These are phyloP conservation scores for Harpagifer antarcticus DNA, from an alignment of 2,797 vertebrate species.

Conservation along the genomic window DNA sequence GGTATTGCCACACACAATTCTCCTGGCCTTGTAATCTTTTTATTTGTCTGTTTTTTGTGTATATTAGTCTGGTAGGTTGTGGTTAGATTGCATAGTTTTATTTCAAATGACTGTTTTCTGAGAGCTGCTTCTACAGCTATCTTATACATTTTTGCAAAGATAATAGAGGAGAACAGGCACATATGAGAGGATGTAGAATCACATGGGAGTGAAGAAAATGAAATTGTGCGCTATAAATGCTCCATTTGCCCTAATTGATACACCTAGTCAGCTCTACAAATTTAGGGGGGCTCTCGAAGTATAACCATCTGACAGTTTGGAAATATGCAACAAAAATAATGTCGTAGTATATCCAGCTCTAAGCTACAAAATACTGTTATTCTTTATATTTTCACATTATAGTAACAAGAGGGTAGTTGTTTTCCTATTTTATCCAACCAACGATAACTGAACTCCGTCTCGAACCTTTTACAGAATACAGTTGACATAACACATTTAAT, in stretches of 20 bases:
- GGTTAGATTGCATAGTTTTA: slow-evolving; percentile 10
- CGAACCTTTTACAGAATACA: not conserved
- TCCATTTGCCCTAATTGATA: slow-evolving; percentile 3
- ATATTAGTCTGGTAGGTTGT: not conserved
- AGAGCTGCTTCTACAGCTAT: not conserved
- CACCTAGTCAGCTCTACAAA: not conserved
- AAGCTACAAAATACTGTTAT: slow-evolving; percentile 14
- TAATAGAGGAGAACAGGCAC: not conserved
- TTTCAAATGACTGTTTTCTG: not conserved
- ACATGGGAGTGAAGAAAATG: not conserved
- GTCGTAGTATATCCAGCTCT: slow-evolving; percentile 2
- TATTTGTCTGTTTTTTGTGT: slow-evolving; percentile 3
- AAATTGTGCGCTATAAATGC: slow-evolving; percentile 9
- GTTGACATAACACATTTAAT: no score
- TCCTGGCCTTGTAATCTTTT: not conserved
- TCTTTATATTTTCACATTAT: slow-evolving; percentile 13
- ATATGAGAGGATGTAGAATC: slow-evolving; percentile 16
- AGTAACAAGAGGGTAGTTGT: slow-evolving; percentile 1
- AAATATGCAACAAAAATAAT: slow-evolving; percentile 14
- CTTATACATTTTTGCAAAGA: slow-evolving; percentile 17
- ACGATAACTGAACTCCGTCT: not conserved
- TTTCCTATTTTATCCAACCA: not conserved
- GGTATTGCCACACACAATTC: slow-evolving; percentile 8
- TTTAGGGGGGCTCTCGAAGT: slow-evolving; percentile 18
- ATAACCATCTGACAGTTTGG: slow-evolving; percentile 22